Base-by-base conservation (phyloP, 30 jellyfish, hydroid and myxozoan genomes). In the Pseudorhiza aurosa region DNA sequence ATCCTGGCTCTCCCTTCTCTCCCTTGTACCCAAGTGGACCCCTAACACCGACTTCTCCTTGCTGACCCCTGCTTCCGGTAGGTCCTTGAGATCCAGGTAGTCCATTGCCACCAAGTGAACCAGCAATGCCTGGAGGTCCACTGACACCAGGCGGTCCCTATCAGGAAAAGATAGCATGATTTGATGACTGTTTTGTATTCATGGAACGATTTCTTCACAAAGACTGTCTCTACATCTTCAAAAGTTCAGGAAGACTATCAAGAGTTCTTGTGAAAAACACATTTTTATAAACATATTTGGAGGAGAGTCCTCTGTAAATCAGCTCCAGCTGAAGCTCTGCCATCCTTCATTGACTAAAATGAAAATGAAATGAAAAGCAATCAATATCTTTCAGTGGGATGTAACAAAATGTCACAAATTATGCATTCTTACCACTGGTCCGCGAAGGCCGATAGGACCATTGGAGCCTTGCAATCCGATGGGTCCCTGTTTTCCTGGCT, bases 381-480 rank as follows among this genome's bases (percentile, higher is more conserved):
- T n/a, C n/a, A n/a, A n/a, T n/a, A n/a, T n/a, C n/a, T n/a, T n/a
- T n/a, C n/a, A n/a, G n/a, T n/a, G n/a, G n/a, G n/a, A n/a, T n/a
- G n/a, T n/a, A n/a, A n/a, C 55, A 42, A 42, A 42, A 42, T 8
- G 55, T 8, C 11, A 8, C 9, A 42, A 8, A 15, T 42, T 15
- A 42, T 9, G 9, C 55, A 9, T 9, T 15, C 83, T 69, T 49
- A 72, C 85, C 39, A n/a, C 24, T 0, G 58, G 71, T 0, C 90
- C 90, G 27, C 81, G 81, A 3, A 11, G 30, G 15, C 90, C 90
- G 0, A 36, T 35, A 3, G 90, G 82, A 26, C 90, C 90, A 42
- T 19, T 39, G 18, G 75, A 42, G 44, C 90, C 90, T 4, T 62
- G 72, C 10, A 42, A 29, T 44, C 90, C 90, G 4, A 63, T 53